Evolutionary conservation across 2,888 invertebrate species (phyloP), one percentile per base, ranked within the genome.

Genomic region (Formica aserva): DNA sequence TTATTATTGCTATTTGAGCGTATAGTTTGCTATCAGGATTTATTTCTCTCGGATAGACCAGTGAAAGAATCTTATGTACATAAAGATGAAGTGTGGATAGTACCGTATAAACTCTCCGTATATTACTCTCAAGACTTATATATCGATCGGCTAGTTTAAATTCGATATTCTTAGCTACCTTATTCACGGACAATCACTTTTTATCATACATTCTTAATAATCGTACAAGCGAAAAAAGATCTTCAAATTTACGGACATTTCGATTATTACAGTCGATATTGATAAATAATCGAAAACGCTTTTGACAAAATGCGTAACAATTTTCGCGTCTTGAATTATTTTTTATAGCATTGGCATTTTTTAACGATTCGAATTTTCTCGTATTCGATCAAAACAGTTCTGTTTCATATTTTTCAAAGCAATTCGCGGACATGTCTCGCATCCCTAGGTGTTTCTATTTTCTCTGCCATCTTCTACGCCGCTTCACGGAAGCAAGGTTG

Each of bases 401-500:
- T 8, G 11, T 62, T 35, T 74, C 15, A 15, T 38, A 52, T 75
- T 57, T 62, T 62, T 75, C 35, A 45, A 63, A 55, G 29, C 48
- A 13, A 80, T 62, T 71, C n/a, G n/a, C 18, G 48, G 41, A 75
- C 76, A 65, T 75, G 63, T 63, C 26, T n/a, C 72, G 72, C 52
- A 57, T 80, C 63, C 45, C 62, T 18, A 32, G 63, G 18, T 29
- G 65, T 83, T 82, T 80, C 71, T 67, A 72, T 84, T 76, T 60
- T 81, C 62, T 71, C 48, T 62, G 62, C 38, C 72, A 18, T 52
- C 52, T 52, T 52, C 52, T 75, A 45, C 57, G 63, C 38, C 9
- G 26, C 52, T 52, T 55, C 67, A 57, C 29, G 77, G 80, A 77
- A 84, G 83, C 52, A 69, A 72, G 84, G 74, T 67, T 80, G 89